Evolutionary conservation across 2,797 vertebrate species (phyloP).

Genomic region (Leuciscus waleckii): DNA sequence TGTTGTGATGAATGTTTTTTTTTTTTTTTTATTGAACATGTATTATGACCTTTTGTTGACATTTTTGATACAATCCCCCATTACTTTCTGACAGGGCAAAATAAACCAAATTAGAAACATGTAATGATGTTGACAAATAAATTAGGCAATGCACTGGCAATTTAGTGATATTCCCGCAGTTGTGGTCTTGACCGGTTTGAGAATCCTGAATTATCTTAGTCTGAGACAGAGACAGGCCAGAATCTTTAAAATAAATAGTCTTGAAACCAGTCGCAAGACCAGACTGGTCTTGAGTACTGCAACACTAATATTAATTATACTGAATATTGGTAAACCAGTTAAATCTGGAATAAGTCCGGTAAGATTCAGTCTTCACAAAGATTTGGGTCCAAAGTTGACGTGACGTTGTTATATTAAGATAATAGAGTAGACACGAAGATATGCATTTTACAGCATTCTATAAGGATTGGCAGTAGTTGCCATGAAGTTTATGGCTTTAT

Average conservation of each 20-base stretch:
- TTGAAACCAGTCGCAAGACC: neutral
- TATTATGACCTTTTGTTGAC: neutral
- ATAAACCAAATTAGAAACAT: neutral
- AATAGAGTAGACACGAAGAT: constrained; percentile 70
- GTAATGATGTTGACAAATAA: neutral
- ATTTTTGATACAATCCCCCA: neutral
- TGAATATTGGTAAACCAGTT: constrained; percentile 53
- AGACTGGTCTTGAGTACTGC: neutral
- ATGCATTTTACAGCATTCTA: constrained; percentile 60
- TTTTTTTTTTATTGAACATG: neutral
- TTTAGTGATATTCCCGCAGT: neutral
- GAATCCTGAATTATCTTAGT: neutral
- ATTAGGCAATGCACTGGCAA: neutral
- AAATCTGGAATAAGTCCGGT: constrained; percentile 60
- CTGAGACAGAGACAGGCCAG: neutral
- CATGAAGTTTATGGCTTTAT: constrained; percentile 69
- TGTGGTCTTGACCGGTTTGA: neutral
- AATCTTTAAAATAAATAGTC: neutral
- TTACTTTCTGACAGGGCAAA: neutral
- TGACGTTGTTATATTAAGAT: constrained; percentile 71
- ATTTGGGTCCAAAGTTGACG: constrained; percentile 79
- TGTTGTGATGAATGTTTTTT: neutral
- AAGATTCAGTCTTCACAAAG: constrained; percentile 58
- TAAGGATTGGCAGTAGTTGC: constrained; percentile 54
- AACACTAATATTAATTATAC: neutral